Conservation (phyloP, 2,797 vertebrate species). For the Aldrovandia affinis region DNA sequence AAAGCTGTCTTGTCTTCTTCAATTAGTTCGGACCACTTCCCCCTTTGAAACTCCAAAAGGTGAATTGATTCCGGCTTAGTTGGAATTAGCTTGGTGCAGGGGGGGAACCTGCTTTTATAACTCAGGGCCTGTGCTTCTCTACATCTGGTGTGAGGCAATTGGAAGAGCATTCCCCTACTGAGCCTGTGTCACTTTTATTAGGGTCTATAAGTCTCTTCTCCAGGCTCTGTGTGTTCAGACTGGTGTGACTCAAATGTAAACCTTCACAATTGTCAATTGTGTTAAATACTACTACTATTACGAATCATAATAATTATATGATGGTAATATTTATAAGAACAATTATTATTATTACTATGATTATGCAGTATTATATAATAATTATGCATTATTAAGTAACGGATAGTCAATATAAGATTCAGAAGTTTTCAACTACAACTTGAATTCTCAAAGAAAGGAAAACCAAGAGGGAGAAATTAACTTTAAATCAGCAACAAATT, state of each 20-base stretch:
- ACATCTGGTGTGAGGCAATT: constrained; percentile 1
- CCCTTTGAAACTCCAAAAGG: constrained; percentile 1
- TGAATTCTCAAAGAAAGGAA: neutral
- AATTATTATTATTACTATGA: neutral
- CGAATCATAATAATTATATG: neutral
- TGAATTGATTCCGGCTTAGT: constrained; percentile 16
- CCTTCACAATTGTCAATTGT: neutral
- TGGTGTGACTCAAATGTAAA: neutral
- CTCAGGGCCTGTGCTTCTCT: neutral
- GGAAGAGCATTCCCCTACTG: neutral
- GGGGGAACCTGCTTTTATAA: neutral
- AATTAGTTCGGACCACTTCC: constrained; percentile 10
- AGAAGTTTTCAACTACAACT: neutral
- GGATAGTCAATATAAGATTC: neutral
- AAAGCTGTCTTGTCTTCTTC: constrained; percentile 31
- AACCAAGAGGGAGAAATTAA: neutral
- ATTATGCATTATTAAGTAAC: neutral
- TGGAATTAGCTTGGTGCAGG: constrained; percentile 3
- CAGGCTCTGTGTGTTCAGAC: neutral
- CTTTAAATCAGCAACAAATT: neutral
- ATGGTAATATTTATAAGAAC: neutral
- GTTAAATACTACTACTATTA: neutral
- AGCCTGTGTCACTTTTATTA: neutral
- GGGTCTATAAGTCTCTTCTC: neutral
- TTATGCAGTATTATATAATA: neutral